Conservation (phyloP, 2,113 vertebrate genomes). For the Crotalus viridis region DNA sequence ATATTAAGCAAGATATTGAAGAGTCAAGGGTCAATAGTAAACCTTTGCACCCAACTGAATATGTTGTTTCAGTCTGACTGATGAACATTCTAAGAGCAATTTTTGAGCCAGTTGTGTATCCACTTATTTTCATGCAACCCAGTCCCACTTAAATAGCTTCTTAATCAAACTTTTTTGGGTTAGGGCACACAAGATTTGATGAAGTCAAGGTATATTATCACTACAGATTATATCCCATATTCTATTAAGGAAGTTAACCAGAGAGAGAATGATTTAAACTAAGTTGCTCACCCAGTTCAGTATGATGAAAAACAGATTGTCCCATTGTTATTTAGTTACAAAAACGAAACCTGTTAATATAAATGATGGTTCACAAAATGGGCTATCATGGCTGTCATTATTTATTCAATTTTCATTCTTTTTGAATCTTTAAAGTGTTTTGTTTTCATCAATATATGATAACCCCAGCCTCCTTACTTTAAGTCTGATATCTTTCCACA, state of each 20-base stretch:
- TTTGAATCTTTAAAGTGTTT: too few relatives aligned
- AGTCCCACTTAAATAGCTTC: not conserved
- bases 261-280: too few relatives aligned
- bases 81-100: not conserved
- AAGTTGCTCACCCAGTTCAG: too few relatives aligned
- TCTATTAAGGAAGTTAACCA: not conserved
- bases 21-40: not conserved
- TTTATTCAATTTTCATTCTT: too few relatives aligned
- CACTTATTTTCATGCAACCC: not conserved
- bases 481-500: too few relatives aligned
- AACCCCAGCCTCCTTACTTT: too few relatives aligned
- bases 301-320: too few relatives aligned
- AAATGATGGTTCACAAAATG: too few relatives aligned
- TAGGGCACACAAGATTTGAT: not conserved
- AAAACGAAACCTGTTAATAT: too few relatives aligned
- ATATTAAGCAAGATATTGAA: not conserved
- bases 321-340: too few relatives aligned
- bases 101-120: not conserved
- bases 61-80: not conserved
- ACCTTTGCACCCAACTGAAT: not conserved
- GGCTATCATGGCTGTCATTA: too few relatives aligned
- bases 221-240: not conserved
- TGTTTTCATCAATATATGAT: too few relatives aligned
- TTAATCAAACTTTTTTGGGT: not conserved
- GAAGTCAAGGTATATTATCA: not conserved